Conservation (phyloP, 2,113 vertebrate species). For the Morphnarchus princeps region DNA sequence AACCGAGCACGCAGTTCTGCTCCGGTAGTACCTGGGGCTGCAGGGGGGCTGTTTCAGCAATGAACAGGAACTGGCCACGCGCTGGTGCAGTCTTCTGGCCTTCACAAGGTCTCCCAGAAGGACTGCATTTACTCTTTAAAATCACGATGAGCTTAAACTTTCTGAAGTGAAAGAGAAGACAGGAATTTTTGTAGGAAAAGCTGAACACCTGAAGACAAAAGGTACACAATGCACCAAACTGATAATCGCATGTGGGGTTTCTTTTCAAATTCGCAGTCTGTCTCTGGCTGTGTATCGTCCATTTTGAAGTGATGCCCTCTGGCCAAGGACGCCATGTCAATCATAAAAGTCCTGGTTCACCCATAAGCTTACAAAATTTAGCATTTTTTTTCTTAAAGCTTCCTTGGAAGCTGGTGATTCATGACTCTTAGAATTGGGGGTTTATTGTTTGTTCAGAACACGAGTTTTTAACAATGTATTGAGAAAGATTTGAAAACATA, state of each 20-base stretch:
- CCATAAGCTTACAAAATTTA: background rate
- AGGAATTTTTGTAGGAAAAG: background rate
- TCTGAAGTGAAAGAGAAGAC: background rate
- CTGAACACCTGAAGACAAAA: background rate
- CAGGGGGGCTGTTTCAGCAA: rapidly evolving
- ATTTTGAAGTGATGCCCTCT: background rate
- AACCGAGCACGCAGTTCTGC: background rate
- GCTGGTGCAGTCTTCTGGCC: background rate
- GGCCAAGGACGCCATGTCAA: rapidly evolving
- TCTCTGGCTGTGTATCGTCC: background rate
- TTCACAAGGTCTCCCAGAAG: background rate
- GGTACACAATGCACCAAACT: background rate
- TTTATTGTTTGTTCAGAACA: background rate
- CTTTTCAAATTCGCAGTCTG: background rate
- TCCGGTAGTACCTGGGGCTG: rapidly evolving
- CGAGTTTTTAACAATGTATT: background rate
- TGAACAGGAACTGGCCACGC: background rate
- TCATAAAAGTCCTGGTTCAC: background rate
- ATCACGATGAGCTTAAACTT: background rate
- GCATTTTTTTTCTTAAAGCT: background rate
- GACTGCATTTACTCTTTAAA: background rate
- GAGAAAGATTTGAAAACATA: background rate
- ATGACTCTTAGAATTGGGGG: background rate
- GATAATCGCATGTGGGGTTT: rapidly evolving
- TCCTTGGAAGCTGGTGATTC: background rate